phyloP scores from a whole-genome alignment of 2,113 vertebrate species.

The Phainopepla nitens region DNA sequence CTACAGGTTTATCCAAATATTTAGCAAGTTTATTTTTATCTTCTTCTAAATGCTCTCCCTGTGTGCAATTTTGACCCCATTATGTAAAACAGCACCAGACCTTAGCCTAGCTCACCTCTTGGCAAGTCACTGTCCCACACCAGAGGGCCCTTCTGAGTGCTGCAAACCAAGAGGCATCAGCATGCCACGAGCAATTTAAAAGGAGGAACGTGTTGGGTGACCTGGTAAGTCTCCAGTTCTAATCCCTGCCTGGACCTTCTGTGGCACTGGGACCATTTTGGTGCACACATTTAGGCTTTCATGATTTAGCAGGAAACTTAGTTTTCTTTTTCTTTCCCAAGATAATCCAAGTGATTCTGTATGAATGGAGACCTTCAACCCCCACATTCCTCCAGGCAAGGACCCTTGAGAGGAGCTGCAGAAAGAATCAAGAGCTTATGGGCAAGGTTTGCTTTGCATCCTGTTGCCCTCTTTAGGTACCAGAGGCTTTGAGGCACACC shows the following conservation, averaged over 20 bases:
- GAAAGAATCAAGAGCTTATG: not conserved
- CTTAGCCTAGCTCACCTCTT: not conserved
- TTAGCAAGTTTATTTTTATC: not conserved
- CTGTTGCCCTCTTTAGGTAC: not conserved
- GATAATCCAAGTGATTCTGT: not conserved
- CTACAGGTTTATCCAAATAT: not conserved
- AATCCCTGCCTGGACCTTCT: not conserved
- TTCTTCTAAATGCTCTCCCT: not conserved
- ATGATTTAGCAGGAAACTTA: not conserved
- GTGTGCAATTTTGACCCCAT: not conserved
- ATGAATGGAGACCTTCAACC: not conserved
- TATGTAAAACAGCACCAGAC: not conserved
- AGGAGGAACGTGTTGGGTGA: fast-evolving
- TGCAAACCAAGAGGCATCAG: not conserved
- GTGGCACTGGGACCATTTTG: not conserved
- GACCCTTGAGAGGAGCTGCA: not conserved
- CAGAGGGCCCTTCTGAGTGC: not conserved
- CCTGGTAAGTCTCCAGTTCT: not conserved
- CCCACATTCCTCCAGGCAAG: not conserved
- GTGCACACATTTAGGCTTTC: not conserved
- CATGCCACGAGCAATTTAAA: not conserved
- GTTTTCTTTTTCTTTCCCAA: not conserved
- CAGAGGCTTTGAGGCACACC: not conserved
- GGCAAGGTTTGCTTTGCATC: not conserved
- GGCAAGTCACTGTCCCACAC: not conserved